Evolutionary conservation across 2,113 vertebrate species (phyloP), one percentile per base, ranked within the genome.

Genomic region (Oostethus manadensis): DNA sequence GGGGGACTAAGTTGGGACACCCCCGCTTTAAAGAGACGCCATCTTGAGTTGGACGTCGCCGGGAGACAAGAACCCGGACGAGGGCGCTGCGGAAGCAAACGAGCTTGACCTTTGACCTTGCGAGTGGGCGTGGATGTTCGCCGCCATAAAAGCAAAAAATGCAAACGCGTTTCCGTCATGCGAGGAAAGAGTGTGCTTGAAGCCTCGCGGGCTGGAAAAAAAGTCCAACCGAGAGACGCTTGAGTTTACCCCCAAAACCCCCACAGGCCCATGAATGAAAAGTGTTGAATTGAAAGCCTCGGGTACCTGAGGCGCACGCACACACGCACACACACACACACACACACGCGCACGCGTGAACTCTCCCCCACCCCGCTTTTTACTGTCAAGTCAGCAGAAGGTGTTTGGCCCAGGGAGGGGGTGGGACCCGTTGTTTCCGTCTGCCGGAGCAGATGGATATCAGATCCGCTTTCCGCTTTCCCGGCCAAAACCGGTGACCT

Each of bases 81-180:
- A 54, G 17, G 35, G 11, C 13, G 20, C 2, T 84, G 80, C 83
- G 82, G 70, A 85, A 76, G 76, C 65, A 82, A 89, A 84, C 35
- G 21, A 55, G 18, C 11, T 21, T 16, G 33, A 21, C 29, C 35
- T 17, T 21, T 55, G 29, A 33, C 5, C 20, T 11, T 17, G 68
- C 84, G 73, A 78, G 69, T 82, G 72, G 71, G 65, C 86, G 85
- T 86, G 84, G 81, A 82, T 78, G 80, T 74, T 57, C 2, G 33
- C 60, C 68, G 62, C 60, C 47, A 71, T 3, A 44, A 17, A 44
- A 44, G n/a, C n/a, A n/a, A n/a, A n/a, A n/a, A n/a, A n/a, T n/a
- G n/a, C n/a, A n/a, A 81, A 86, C 84, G 84, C 84, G 84, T 82
- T 82, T 84, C 84, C 66, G 47, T 88, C 86, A 89, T 89, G 87